Evolutionary conservation across 2,888 invertebrate species (phyloP).

Genomic region (Chrysodeixis includens): DNA sequence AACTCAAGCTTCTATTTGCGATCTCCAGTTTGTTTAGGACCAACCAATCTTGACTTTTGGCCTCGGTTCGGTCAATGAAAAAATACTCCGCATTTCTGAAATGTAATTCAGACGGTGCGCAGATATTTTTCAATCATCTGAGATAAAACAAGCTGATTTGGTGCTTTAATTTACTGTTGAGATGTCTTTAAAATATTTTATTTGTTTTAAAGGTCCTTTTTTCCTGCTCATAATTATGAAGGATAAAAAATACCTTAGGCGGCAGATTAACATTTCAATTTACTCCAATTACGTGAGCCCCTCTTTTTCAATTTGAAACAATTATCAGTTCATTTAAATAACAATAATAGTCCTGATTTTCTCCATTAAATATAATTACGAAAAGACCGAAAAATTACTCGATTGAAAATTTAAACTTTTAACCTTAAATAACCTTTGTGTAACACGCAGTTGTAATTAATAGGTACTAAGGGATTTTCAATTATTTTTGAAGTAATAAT

Average conservation of each 20-base stretch:
- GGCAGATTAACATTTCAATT: not conserved
- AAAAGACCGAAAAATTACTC: too few relatives aligned
- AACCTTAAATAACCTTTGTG: too few relatives aligned
- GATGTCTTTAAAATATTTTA: not conserved
- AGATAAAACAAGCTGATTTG: conserved; percentile 29
- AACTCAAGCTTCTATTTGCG: conserved; percentile 54
- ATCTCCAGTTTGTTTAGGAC: conserved; percentile 65
- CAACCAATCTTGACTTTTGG: conserved; percentile 56
- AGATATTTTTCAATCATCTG: conserved; percentile 46
- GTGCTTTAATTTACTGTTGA: conserved; percentile 21
- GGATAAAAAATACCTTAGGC: not conserved
- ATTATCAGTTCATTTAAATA: too few relatives aligned
- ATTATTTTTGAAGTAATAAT: not conserved
- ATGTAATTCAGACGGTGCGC: conserved; percentile 45
- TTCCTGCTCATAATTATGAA: not conserved
- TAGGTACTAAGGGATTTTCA: too few relatives aligned
- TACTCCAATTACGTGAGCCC: not conserved
- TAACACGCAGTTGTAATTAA: too few relatives aligned
- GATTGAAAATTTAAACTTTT: too few relatives aligned
- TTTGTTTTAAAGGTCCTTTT: not conserved
- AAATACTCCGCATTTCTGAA: conserved; percentile 41
- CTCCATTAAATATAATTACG: too few relatives aligned
- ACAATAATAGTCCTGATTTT: too few relatives aligned
- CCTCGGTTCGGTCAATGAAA: conserved; percentile 58
- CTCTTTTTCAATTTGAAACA: too few relatives aligned